Evolutionary conservation across 2,113 vertebrate genomes (phyloP), one percentile per base, ranked within the genome.

Genomic region (Mugil cephalus): DNA sequence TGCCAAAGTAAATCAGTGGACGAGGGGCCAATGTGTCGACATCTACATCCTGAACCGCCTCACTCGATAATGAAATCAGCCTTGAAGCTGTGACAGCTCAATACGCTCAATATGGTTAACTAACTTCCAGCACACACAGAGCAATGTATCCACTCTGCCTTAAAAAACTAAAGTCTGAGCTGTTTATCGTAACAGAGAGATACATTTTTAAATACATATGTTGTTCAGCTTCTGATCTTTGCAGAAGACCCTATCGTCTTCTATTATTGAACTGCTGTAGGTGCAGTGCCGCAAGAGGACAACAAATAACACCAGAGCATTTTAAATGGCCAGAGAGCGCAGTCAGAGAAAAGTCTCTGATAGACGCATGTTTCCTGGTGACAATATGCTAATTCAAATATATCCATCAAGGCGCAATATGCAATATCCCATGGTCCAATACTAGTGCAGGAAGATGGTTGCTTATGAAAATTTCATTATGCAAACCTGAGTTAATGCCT

Each of bases 11-110:
- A 88, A 87, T 88, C 84, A 88, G 59, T 15, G 12, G 55, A 17
- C 69, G 61, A 36, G 71, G 56, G 77, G 76, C 65, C 80, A 72
- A 50, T 13, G 83, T 88, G 87, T 90, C 82, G 88, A 92, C 85
- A 80, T 89, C 78, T 78, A 88, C 74, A 56, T 82, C 74, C 60
- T 58, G 24, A 73, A 76, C 70, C 76, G 40, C 43, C 30, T 60
- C 35, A 71, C 74, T 83, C 79, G 77, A 90, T 92, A 90, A 92
- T 92, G 86, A 91, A 90, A 90, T 91, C 89, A 91, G 89, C 87
- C 90, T 84, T 76, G 83, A 91, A 64, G 63, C 77, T 55, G 81
- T 72, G 74, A 77, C 85, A 64, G 76, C 83, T 92, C 92, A 82
- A 88, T 90, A 84, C 77, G 59, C 86, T 93, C 90, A 90, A 90